Base-by-base conservation (phyloP, 2,888 invertebrate genomes). In the Ochropleura leucogaster region DNA sequence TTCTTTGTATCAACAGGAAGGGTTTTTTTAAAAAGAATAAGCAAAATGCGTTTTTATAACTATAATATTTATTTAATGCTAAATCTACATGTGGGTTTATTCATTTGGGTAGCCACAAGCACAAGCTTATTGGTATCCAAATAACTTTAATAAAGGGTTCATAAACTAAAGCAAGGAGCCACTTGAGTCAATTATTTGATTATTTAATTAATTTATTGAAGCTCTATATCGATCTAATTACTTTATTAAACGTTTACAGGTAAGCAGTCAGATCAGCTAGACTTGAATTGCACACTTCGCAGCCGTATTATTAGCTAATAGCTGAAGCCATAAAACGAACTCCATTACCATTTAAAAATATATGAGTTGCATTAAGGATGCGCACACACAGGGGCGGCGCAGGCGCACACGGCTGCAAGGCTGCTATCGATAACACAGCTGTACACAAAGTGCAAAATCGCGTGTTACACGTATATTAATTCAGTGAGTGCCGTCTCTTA, bases 391-490 rank as follows among this genome's bases (percentile, higher is more conserved):
- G 64, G 30, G n/a, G 40, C 62, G 14, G 16, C 16, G 30, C n/a
- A 3, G 71, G 64, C 62, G 51, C 72, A 57, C 65, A 66, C 68
- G 42, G 70, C 44, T 60, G 55, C 59, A 40, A 72, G 40, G 62
- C 14, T 46, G 55, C 80, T 80, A 18, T 71, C 76, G 88, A 86
- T 88, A 87, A 80, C 83, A 81, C 72, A 77, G 68, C 74, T 83
- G 85, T 83, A 80, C 82, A 80, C 86, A 86, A 88, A 90, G 91
- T 91, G 91, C 92, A 91, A 91, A 93, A 89, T 94, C 92, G 94
- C 93, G 92, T 95, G 95, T 90, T 88, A 84, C 88, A 86, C 84
- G 84, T 87, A 90, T 93, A 93, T 94, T 94, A 94, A 94, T 94
- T 92, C 91, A 91, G 89, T 88, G 88, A 85, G 88, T 79, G 82